phyloP scores from a whole-genome alignment of 2,113 vertebrate species.

The Trinectes maculatus region DNA sequence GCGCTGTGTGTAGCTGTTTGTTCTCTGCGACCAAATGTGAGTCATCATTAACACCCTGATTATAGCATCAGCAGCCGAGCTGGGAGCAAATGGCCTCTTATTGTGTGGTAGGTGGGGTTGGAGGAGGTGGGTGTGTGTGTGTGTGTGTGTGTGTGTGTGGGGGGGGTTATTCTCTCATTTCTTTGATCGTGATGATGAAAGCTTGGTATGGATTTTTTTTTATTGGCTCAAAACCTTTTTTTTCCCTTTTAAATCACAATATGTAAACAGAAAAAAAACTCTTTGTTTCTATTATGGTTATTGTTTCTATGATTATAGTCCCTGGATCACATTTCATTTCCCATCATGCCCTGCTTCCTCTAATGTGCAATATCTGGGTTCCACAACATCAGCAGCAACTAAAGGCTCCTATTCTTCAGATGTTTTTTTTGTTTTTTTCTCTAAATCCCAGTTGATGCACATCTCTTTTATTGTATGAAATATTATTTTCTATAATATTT shows the following conservation, averaged over 20 bases:
- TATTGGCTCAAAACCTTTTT: too few relatives aligned
- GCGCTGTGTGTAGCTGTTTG: conserved; percentile 53
- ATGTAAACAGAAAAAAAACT: too few relatives aligned
- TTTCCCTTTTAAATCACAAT: too few relatives aligned
- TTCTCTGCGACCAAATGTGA: conserved; percentile 75
- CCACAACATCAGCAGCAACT: too few relatives aligned
- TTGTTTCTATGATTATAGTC: neutral
- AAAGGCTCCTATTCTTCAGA: too few relatives aligned
- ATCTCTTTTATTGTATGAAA: too few relatives aligned
- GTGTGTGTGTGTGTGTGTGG: neutral
- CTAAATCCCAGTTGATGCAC: too few relatives aligned
- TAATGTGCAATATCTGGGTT: too few relatives aligned
- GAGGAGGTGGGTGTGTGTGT: neutral
- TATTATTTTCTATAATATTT: too few relatives aligned
- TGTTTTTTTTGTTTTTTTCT: too few relatives aligned
- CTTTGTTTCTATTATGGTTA: neutral
- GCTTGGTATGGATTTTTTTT: neutral
- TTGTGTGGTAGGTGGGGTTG: conserved; percentile 9
- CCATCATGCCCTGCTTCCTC: too few relatives aligned
- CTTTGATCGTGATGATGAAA: conserved; percentile 18
- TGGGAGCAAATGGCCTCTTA: conserved; percentile 79
- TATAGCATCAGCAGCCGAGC: conserved; percentile 57
- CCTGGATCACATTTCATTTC: too few relatives aligned
- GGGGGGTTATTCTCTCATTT: neutral
- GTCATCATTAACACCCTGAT: conserved; percentile 74